These are phyloP conservation scores for Dorcus parallelipipedus DNA, from an alignment of 2,888 invertebrate genomes.

Conservation along the genomic window DNA sequence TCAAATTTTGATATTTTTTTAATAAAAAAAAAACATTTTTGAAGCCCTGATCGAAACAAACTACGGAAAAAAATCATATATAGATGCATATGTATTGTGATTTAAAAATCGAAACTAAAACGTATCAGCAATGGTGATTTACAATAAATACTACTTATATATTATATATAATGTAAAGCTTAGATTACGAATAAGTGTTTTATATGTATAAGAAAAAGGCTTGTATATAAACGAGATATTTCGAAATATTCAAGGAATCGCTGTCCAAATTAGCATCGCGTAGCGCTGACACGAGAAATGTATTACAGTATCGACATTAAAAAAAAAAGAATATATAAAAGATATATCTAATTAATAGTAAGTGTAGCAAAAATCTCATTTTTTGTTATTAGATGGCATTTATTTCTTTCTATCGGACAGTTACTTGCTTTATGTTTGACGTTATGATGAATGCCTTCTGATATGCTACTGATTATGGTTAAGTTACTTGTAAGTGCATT, in stretches of 20 bases:
- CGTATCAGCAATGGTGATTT: conserved; percentile 51
- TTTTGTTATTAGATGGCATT: background rate
- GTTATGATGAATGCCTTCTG: conserved; percentile 33
- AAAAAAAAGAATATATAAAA: too few species aligned
- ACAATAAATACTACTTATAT: conserved; percentile 35
- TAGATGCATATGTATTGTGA: conserved; percentile 36
- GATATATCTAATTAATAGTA: background rate
- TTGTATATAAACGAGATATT: conserved; percentile 6
- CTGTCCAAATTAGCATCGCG: conserved; percentile 15
- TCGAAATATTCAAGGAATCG: conserved; percentile 5
- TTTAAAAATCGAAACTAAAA: conserved; percentile 47
- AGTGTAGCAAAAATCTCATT: background rate
- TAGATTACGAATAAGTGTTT: conserved; percentile 20
- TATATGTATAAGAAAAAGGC: conserved; percentile 21
- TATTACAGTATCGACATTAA: background rate
- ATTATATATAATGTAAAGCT: conserved; percentile 17
- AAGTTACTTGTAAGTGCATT: conserved; percentile 48
- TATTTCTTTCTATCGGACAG: background rate
- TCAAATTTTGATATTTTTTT: too few species aligned
- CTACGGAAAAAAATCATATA: conserved; percentile 15
- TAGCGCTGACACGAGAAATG: background rate
- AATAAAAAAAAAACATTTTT: conserved; percentile 2
- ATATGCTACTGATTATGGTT: conserved; percentile 29
- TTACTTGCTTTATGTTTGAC: conserved; percentile 10
- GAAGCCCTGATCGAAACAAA: conserved; percentile 12